Base-by-base conservation (phyloP, 2,113 vertebrate species). In the Onychostruthus taczanowskii region DNA sequence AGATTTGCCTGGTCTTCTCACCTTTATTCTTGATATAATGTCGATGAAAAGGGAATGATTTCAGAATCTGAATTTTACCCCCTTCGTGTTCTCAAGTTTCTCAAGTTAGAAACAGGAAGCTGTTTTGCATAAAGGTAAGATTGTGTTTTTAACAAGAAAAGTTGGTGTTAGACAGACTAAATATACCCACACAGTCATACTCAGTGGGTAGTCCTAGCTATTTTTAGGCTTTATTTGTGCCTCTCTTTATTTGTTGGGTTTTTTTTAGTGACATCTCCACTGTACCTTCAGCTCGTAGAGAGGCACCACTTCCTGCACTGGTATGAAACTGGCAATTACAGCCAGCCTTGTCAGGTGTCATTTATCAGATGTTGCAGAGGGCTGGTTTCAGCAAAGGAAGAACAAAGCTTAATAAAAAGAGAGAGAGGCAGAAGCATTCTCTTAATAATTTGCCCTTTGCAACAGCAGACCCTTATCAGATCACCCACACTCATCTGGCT, bases 401-500 rank as follows among this genome's bases (percentile, higher is more conserved):
- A 97, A 90, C 69, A 97, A 96, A 98, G 90, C 98, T 97, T 95
- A 97, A 93, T 95, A 83, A 92, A 96, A 62, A 94, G 84, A 93
- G 93, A 95, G 97, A 96, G 95, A 94, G 96, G 96, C 97, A 94
- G 93, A 96, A 97, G 61, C 95, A 87, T 97, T 97, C 96, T 94
- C 96, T 98, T 98, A 98, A 98, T 97, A 96, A 98, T 98, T 98
- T 97, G 97, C 98, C 98, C 98, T 98, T 98, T 98, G 95, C 96
- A 97, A 87, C 92, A 97, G 37, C 86, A 94, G 94, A 97, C 92
- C 96, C 97, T 98, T 97, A 97, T 98, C 97, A 97, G 97, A 98
- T 98, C 98, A 97, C 99, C 98, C 98, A 98, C 98, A 91, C 97
- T 98, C 98, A 98, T 98, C 97, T 98, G 98, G 98, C 97, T 98